Evolutionary conservation across 2,888 invertebrate genomes (phyloP).

Genomic region (Ormyrus labotus): DNA sequence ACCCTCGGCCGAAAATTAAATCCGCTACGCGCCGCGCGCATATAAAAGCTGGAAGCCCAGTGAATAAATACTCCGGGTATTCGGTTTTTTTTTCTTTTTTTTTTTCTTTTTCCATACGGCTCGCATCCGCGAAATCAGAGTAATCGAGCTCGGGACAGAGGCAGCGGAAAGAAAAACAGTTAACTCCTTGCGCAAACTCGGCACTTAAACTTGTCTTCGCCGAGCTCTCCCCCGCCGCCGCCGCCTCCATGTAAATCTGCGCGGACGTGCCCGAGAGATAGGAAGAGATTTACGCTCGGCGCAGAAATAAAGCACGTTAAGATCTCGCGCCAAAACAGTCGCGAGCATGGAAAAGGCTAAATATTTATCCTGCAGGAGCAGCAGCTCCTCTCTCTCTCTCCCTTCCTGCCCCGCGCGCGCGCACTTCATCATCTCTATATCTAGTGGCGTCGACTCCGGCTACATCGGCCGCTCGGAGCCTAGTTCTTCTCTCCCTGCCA

Average conservation of each 20-base stretch:
- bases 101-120: background rate
- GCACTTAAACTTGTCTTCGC: slow-evolving; percentile 5
- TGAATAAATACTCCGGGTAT: too few relatives aligned
- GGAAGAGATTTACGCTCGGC: slow-evolving; percentile 29
- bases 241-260: slow-evolving; percentile 31
- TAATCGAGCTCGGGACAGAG: background rate
- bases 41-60: too few relatives aligned
- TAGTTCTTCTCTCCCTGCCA: slow-evolving; percentile 45
- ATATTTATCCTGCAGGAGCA: slow-evolving; percentile 22
- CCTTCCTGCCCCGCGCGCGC: background rate
- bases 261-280: background rate
- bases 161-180: background rate
- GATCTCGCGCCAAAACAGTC: slow-evolving; percentile 10
- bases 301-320: slow-evolving; percentile 21
- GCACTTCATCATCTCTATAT: slow-evolving; percentile 41
- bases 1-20: too few relatives aligned
- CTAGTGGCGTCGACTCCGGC: background rate
- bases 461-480: background rate
- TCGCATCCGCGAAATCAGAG: background rate
- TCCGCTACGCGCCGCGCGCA: too few relatives aligned
- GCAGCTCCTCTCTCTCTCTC: too few relatives aligned
- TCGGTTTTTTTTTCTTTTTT: too few relatives aligned
- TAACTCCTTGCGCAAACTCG: background rate
- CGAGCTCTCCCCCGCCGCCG: background rate
- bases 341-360: slow-evolving; percentile 21